A percentile compares a stretch with the other conserved stretches of the same genome.
Conservation (phyloP, 2,113 vertebrate genomes). For the Trichomycterus rosablanca region DNA sequence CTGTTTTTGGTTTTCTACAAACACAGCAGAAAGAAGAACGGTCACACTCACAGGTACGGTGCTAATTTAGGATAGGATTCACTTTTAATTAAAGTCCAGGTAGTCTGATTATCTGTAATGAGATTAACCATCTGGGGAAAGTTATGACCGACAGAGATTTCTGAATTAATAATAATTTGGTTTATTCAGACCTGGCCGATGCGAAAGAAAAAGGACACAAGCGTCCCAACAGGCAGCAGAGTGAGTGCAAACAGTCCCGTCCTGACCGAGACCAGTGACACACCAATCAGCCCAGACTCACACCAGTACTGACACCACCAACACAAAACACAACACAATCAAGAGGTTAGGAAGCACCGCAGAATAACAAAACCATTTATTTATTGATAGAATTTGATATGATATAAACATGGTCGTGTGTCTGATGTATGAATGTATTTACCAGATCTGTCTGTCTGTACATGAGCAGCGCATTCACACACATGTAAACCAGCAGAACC, state of each 20-base stretch:
- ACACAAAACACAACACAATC: conserved; percentile 2
- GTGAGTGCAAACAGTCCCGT: conserved; percentile 54
- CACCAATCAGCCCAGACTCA: conserved; percentile 47
- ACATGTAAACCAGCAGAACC: conserved; percentile 61
- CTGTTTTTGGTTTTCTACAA: conserved; percentile 22
- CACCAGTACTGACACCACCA: conserved; percentile 50
- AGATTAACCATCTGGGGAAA: too few species aligned
- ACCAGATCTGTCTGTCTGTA: conserved; percentile 59
- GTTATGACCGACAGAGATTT: too few species aligned
- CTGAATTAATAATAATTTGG: not conserved
- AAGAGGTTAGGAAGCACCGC: too few species aligned
- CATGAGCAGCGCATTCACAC: conserved; percentile 54
- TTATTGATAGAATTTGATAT: too few species aligned
- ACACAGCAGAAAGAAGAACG: not conserved
- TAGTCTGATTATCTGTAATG: not conserved
- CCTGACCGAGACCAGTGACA: conserved; percentile 54
- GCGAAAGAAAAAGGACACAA: conserved; percentile 70
- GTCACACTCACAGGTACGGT: too few species aligned
- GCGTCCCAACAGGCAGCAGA: conserved; percentile 58
- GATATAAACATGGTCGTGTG: too few species aligned
- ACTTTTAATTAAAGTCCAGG: too few species aligned
- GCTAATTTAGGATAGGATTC: too few species aligned
- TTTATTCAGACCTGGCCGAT: conserved; percentile 50
- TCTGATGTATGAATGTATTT: not conserved
- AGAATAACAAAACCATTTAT: too few species aligned